Conservation (phyloP, 2,888 invertebrate genomes). For the Drosophila heteroneura region DNA sequence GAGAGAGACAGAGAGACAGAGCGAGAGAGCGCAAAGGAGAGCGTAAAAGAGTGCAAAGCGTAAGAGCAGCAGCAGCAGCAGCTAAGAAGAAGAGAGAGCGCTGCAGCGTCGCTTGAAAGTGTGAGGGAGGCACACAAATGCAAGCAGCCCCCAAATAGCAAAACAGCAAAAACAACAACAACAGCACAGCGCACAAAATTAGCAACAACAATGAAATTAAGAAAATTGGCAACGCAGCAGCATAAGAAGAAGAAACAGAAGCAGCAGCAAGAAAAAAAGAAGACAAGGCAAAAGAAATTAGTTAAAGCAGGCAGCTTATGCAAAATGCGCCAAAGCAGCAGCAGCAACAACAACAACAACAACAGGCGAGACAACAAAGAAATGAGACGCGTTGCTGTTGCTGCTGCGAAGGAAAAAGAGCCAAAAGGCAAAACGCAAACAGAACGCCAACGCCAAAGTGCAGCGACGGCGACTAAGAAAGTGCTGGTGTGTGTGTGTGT, state of each 20-base stretch:
- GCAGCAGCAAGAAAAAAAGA: constrained; percentile 23
- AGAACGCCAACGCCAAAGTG: constrained; percentile 78
- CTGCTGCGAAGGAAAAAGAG: constrained; percentile 56
- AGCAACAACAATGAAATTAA: constrained; percentile 64
- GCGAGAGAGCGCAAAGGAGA: constrained; percentile 19
- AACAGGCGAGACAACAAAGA: constrained; percentile 76
- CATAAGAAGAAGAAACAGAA: constrained; percentile 20
- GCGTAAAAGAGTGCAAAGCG: constrained; percentile 21
- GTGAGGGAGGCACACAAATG: constrained; percentile 49
- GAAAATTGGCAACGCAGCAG: constrained; percentile 59
- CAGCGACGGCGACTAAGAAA: constrained; percentile 71
- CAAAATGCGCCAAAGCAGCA: constrained; percentile 59
- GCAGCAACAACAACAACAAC: constrained; percentile 33
- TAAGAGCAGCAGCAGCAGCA: constrained; percentile 11
- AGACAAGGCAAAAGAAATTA: constrained; percentile 45
- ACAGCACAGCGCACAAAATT: constrained; percentile 57
- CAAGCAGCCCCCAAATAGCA: constrained; percentile 75
- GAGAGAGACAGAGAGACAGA: constrained; percentile 5
- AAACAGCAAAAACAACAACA: constrained; percentile 35
- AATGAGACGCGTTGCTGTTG: constrained; percentile 52
- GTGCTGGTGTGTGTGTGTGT: constrained; percentile 33
- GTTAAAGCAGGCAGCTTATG: constrained; percentile 56
- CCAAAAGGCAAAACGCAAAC: constrained; percentile 70
- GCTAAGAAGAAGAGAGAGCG: constrained; percentile 20
- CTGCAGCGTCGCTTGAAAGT: constrained; percentile 22